Percentiles rank a stretch among this genome's conserved stretches.
Conservation (phyloP, 2,797 vertebrate species). For the Macrochelys suwanniensis region DNA sequence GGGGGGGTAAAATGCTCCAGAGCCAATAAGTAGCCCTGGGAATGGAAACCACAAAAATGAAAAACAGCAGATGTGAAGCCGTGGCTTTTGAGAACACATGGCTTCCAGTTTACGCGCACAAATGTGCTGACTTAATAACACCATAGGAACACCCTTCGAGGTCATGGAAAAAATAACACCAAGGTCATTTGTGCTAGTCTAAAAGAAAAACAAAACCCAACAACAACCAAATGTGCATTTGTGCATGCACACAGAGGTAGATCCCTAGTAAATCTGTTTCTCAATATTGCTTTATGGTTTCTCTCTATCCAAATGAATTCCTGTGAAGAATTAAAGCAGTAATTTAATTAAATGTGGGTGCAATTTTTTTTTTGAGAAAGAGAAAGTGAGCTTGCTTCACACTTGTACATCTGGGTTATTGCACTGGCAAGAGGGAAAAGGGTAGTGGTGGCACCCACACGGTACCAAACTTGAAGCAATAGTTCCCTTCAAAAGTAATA, state of each 20-base stretch:
- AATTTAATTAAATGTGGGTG: not conserved
- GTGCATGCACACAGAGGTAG: not conserved
- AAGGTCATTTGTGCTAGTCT: constrained; percentile 13
- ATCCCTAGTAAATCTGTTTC: constrained; percentile 13
- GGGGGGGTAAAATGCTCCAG: not conserved
- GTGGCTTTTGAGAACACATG: constrained; percentile 53
- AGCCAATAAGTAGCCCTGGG: not conserved
- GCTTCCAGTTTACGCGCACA: constrained; percentile 30
- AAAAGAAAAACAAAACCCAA: constrained; percentile 12
- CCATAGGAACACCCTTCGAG: constrained; percentile 24
- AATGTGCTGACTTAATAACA: constrained; percentile 46
- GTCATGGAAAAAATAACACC: not conserved
- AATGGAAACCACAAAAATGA: constrained; percentile 43
- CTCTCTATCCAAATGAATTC: constrained; percentile 33
- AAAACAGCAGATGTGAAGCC: constrained; percentile 41
- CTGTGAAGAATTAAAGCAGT: not conserved
- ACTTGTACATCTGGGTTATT: accelerated
- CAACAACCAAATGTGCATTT: not conserved
- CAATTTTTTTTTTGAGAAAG: not conserved
- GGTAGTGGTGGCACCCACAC: not conserved
- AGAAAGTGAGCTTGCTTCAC: not conserved
- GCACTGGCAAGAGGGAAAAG: not conserved
- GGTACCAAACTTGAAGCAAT: not conserved
- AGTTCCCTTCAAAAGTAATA: constrained; percentile 26
- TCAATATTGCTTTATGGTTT: constrained; percentile 30